Base-by-base conservation (phyloP, 2,888 invertebrate species). In the Belgica antarctica region DNA sequence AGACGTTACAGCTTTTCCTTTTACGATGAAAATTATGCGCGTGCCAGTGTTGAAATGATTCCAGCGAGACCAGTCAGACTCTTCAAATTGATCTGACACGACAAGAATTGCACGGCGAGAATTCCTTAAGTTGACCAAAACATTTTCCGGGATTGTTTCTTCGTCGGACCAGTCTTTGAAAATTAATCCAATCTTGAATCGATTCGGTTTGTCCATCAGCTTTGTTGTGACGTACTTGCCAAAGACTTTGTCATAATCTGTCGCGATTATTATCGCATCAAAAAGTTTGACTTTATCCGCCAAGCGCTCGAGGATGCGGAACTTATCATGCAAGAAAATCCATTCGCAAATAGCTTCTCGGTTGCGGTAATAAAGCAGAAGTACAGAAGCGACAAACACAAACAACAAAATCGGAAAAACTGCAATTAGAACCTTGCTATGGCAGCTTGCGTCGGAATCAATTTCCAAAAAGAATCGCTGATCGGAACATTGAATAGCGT, bases 201-300 rank as follows among this genome's bases (percentile, higher is more conserved):
- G 27, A 27, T 61, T 28, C 7, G 61, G 61, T 15, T 25, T 28
- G n/a, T 61, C 25, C 27, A 27, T 61, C 4, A 61, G 28, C 61
- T 61, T 61, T 19, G 28, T 15, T 15, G 27, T 15, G 2, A 61
- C 27, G 15, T 61, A 61, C 15, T 61, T 61, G n/a, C 27, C 61
- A 25, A 61, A 61, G 17, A 61, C 10, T 61, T 8, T 61, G 28
- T 61, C 61, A 24, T 27, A n/a, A 2, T 61, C 61, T 15, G 61
- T 17, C 10, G 27, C 27, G 10, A 61, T 28, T n/a, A 61, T n/a
- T 15, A 10, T 27, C 3, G 27, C 61, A 17, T 61, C 61, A 28
- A 61, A 27, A 4, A 15, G 12, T 27, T 61, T 61, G 4, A 27
- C n/a, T 8, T 4, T 12, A 2, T 61, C 61, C n/a, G 8, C 12